These are phyloP conservation scores for Allolobophora icterica DNA, from an alignment of 2,888 invertebrate species.

Conservation along the genomic window DNA sequence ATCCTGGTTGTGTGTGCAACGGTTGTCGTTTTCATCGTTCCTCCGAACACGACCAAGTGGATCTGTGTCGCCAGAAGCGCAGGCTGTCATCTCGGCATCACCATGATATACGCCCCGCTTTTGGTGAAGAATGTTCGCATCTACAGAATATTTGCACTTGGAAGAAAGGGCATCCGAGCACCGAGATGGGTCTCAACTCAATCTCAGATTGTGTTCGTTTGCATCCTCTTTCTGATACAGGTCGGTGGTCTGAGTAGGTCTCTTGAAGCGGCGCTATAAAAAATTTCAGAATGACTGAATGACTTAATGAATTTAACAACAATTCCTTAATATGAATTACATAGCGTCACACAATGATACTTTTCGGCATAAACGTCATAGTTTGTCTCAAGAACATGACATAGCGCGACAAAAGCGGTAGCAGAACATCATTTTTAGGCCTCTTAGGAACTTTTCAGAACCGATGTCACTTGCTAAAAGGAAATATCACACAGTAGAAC, in stretches of 20 bases:
- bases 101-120: constrained; percentile 50
- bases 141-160: constrained; percentile 50
- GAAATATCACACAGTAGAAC: too few relatives aligned
- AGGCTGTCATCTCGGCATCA: constrained; percentile 49
- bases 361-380: too few relatives aligned
- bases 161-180: constrained; percentile 41
- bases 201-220: constrained; percentile 39
- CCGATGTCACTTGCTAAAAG: too few relatives aligned
- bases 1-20: not conserved
- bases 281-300: too few relatives aligned
- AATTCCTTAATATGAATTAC: not conserved
- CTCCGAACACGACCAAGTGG: not conserved
- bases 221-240: constrained; percentile 7
- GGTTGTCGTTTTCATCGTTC: constrained; percentile 5
- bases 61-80: constrained; percentile 27
- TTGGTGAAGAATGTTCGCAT: constrained; percentile 49
- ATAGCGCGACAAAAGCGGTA: too few relatives aligned
- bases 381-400: too few relatives aligned
- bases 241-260: too few relatives aligned
- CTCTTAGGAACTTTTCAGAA: too few relatives aligned
- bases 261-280: too few relatives aligned
- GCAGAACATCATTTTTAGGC: too few relatives aligned
- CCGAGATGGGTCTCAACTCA: constrained; percentile 32
- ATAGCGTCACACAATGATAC: too few relatives aligned
- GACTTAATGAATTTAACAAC: too few relatives aligned